These are phyloP conservation scores for Cydia fagiglandana DNA, from an alignment of 1,140 invertebrate species.

Conservation along the genomic window DNA sequence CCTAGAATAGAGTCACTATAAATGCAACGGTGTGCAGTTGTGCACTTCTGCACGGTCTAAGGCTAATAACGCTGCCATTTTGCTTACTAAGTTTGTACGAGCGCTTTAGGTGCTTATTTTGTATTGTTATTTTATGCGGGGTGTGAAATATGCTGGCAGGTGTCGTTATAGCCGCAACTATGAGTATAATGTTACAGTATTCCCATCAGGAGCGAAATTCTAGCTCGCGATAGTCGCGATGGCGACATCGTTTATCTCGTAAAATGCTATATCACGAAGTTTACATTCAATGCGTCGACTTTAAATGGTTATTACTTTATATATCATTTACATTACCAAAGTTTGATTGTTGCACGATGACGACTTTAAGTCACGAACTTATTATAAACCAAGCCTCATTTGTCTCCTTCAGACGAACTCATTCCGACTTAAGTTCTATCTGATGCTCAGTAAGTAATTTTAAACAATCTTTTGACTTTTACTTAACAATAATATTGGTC, in stretches of 20 bases:
- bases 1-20: slow-evolving; percentile 26
- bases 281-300: background rate
- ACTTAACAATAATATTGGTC: no score
- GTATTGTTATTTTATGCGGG: slow-evolving; percentile 8
- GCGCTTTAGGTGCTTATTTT: slow-evolving; percentile 23
- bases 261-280: background rate
- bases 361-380: no score
- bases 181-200: slow-evolving; percentile 3
- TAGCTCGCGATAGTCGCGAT: no score
- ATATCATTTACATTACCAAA: no score
- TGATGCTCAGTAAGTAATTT: no score
- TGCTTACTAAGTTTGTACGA: slow-evolving; percentile 28
- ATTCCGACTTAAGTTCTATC: no score
- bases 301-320: no score
- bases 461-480: no score
- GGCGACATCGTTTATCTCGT: slow-evolving; percentile 10
- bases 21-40: slow-evolving; percentile 25
- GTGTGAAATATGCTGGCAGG: slow-evolving; percentile 19
- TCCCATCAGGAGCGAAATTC: background rate
- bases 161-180: slow-evolving; percentile 12
- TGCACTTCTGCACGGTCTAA: slow-evolving; percentile 8
- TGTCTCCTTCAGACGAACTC: no score
- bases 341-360: no score
- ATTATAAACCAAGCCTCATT: no score
- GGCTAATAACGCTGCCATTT: slow-evolving; percentile 28